Evolutionary conservation across 2,113 vertebrate species (phyloP).

Genomic region (Sardina pilchardus): DNA sequence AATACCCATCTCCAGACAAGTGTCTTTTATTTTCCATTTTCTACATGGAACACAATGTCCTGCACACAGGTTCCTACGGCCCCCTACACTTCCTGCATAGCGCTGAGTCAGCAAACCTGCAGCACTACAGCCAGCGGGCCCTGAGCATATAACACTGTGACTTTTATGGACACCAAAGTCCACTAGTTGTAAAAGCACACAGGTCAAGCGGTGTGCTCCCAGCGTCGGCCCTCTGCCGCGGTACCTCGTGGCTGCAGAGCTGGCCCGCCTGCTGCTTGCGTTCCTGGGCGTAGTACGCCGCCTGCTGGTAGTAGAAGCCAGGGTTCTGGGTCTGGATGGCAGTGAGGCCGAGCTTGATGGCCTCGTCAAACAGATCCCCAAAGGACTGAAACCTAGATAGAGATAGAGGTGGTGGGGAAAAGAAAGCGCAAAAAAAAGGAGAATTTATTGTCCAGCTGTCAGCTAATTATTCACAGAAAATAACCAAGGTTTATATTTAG

Average conservation of each 20-base stretch:
- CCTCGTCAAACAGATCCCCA: constrained; percentile 97
- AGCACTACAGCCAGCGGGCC: too few species aligned
- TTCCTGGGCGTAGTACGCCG: constrained; percentile 93
- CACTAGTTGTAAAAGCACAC: too few species aligned
- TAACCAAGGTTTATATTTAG: too few species aligned
- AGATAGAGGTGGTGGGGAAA: neutral
- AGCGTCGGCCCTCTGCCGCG: constrained; percentile 25
- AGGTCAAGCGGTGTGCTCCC: too few species aligned
- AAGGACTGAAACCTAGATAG: constrained; percentile 90
- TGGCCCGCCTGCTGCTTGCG: constrained; percentile 82
- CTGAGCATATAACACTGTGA: too few species aligned
- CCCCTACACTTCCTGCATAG: too few species aligned
- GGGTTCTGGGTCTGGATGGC: constrained; percentile 99
- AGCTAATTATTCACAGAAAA: too few species aligned
- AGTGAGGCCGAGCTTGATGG: constrained; percentile 93
- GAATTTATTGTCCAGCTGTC: neutral
- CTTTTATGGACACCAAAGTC: too few species aligned
- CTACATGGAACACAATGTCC: too few species aligned
- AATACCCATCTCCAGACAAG: too few species aligned
- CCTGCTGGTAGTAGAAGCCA: constrained; percentile 98
- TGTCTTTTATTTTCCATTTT: too few species aligned
- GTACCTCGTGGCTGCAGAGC: constrained; percentile 87
- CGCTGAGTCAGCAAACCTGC: too few species aligned
- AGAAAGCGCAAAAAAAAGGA: neutral
- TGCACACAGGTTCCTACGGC: neutral